Conservation (phyloP, 2,888 invertebrate species). For the Eilema caniola region DNA sequence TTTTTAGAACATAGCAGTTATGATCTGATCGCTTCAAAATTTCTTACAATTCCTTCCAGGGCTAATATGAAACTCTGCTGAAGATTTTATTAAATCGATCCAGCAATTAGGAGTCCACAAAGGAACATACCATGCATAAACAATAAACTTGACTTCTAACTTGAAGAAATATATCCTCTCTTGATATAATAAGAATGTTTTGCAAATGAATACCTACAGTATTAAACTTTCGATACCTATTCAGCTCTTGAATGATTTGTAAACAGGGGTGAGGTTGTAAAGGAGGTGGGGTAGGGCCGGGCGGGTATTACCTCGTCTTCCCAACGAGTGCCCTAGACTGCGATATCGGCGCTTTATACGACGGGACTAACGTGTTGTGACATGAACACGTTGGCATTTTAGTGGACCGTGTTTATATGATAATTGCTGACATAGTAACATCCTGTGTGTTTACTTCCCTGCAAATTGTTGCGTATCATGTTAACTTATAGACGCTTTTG, state of each 20-base stretch:
- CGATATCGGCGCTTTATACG: constrained; percentile 44
- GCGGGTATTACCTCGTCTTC: constrained; percentile 42
- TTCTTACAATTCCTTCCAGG: not conserved
- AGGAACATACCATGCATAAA: not conserved
- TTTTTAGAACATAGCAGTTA: too few species aligned
- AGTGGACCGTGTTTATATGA: not conserved
- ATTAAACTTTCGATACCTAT: constrained; percentile 15
- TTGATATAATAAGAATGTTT: not conserved
- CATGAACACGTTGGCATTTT: constrained; percentile 11
- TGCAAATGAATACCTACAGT: constrained; percentile 10
- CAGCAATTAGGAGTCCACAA: not conserved
- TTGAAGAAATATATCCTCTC: not conserved
- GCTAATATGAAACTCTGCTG: too few species aligned
- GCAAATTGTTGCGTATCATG: not conserved
- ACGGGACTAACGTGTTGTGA: constrained; percentile 9
- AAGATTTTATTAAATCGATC: not conserved
- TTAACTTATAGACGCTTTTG: not conserved
- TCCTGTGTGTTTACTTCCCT: not conserved
- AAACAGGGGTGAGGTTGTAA: constrained; percentile 11
- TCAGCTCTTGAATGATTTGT: constrained; percentile 23
- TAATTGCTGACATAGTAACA: constrained; percentile 3
- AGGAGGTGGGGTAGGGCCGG: constrained; percentile 7
- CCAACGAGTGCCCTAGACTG: constrained; percentile 48
- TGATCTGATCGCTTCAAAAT: too few species aligned
- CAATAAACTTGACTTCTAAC: not conserved